Base-by-base conservation (phyloP, 2,797 vertebrate genomes). In the Pelochelys cantorii region DNA sequence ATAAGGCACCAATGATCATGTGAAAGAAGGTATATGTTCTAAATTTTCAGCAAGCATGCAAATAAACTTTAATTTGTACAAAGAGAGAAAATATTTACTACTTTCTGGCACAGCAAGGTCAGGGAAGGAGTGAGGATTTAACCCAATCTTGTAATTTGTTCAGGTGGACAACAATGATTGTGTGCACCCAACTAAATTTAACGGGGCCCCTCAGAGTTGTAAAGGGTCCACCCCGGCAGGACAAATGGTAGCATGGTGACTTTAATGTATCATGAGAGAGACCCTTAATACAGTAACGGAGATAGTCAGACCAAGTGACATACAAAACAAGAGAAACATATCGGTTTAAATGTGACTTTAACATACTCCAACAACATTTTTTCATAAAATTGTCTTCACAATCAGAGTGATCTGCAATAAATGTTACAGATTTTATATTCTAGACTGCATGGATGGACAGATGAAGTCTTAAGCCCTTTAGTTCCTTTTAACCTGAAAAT, bases 401-500 rank as follows among this genome's bases (percentile, higher is more conserved):
- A 11, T 71, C 27, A 15, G 3, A 7, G 12, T 54, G 29, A 37
- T 74, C 48, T 88, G 22, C 57, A 95, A 96, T 89, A 59, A 91
- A 97, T 95, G 95, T 94, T 65, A 93, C 84, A 88, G 29, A 77
- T 71, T 81, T 88, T 83, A 22, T 2, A 37, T 84, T 92, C 34
- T 29, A 59, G 59, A 65, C 54, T 86, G 83, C n/a, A 91, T 27
- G 22, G 25, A 81, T 88, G 77, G 82, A 13, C 62, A 89, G n/a
- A 48, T n/a, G 37, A 60, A 98, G 98, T 98, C 98, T 97, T 95
- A 92, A 97, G 89, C 91, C 96, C 97, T 97, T 98, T 97, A 98
- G 97, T 98, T 97, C 95, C 97, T 97, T 98, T 97, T 98, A 98
- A 98, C 97, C 96, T 98, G 96, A 98, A 98, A 97, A 98, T 97